Conservation (phyloP, 2,797 vertebrate species). For the Coreius guichenoti region DNA sequence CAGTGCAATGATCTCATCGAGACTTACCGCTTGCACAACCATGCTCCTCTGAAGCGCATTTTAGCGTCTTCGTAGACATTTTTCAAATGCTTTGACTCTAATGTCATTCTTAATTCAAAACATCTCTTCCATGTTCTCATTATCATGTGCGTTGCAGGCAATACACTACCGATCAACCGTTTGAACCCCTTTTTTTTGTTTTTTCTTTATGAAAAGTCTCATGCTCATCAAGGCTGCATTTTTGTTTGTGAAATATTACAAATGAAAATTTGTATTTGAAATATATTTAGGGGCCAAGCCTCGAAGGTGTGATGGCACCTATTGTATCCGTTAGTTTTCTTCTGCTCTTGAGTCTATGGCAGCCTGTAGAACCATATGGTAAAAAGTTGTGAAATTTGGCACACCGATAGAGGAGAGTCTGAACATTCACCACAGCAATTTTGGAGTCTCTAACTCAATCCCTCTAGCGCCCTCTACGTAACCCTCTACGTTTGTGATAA, state of each 20-base stretch:
- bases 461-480: too few species aligned
- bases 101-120: slow-evolving; percentile 46
- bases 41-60: slow-evolving; percentile 10
- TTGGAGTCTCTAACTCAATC: too few species aligned
- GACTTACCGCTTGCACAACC: slow-evolving; percentile 51
- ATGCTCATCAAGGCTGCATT: neutral
- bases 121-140: neutral
- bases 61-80: slow-evolving; percentile 36
- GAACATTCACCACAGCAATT: too few species aligned
- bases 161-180: neutral
- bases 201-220: neutral
- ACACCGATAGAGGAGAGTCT: too few species aligned
- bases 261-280: neutral
- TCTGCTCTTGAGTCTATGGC: too few species aligned
- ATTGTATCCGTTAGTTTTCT: too few species aligned
- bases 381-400: too few species aligned
- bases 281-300: neutral
- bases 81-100: slow-evolving; percentile 45
- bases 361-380: too few species aligned
- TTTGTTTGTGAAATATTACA: neutral
- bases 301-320: too few species aligned
- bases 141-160: neutral
- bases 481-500: too few species aligned
- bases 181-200: too few species aligned
- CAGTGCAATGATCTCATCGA: slow-evolving; percentile 51